Conservation (phyloP, 2,888 invertebrate species). For the Amblyteles armatorius region DNA sequence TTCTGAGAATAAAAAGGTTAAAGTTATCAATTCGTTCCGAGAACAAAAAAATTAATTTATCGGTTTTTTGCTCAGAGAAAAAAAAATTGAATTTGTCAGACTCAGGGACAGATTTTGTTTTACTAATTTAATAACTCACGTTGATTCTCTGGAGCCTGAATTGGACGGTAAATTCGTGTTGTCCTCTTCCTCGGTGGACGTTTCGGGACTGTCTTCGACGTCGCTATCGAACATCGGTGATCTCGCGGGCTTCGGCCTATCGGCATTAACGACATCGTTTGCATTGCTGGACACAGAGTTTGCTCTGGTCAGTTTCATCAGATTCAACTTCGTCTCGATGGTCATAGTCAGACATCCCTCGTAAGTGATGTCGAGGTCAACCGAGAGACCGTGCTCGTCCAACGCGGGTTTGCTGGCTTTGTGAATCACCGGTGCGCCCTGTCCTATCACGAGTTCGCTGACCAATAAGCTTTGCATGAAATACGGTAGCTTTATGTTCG, state of each 20-base stretch:
- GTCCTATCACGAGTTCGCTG: slow-evolving; percentile 90
- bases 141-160: slow-evolving; percentile 76
- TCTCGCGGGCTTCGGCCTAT: slow-evolving; percentile 77
- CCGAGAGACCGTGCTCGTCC: slow-evolving; percentile 95
- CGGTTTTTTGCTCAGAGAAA: not conserved
- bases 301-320: slow-evolving; percentile 88
- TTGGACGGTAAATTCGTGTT: slow-evolving; percentile 77
- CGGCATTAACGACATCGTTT: slow-evolving; percentile 70
- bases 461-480: slow-evolving; percentile 94
- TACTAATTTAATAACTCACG: slow-evolving; percentile 70
- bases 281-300: slow-evolving; percentile 74
- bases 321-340: slow-evolving; percentile 94
- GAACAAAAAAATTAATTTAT: slow-evolving; percentile 59
- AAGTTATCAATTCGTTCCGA: slow-evolving; percentile 65
- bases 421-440: slow-evolving; percentile 88
- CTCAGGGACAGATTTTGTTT: no score
- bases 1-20: no score
- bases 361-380: slow-evolving; percentile 93
- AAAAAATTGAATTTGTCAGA: no score
- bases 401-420: slow-evolving; percentile 88
- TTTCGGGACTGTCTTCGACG: slow-evolving; percentile 92
- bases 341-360: slow-evolving; percentile 92
- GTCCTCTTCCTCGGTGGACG: slow-evolving; percentile 91
- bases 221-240: slow-evolving; percentile 91
- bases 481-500: slow-evolving; percentile 94